Base-by-base conservation (phyloP, 2,797 vertebrate species). In the Somateria mollissima region DNA sequence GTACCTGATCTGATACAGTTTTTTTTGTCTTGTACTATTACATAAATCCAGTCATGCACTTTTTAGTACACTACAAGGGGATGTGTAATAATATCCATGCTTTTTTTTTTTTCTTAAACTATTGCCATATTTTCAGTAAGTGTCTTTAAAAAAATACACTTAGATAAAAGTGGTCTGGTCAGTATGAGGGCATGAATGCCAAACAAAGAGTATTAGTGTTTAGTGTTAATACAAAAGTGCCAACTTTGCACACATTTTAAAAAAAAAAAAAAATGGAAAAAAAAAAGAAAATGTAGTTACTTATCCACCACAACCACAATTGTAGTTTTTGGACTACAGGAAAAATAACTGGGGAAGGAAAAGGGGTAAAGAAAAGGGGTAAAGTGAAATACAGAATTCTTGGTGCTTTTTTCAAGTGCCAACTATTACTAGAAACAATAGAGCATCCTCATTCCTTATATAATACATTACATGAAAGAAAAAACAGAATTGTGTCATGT, bases 21-120 rank as follows among this genome's bases (percentile, higher is more conserved):
- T 97, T 97, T 97, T 98, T 98, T 96, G 96, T 98, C 98, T 98
- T 98, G 98, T 98, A 98, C 98, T 98, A 98, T 98, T 99, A 98
- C 98, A 98, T 98, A 98, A 98, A 98, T 98, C 98, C 98, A 98
- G 98, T 99, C 99, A 98, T 99, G 99, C 99, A 99, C 99, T 99
- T 99, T 99, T 98, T 98, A 97, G 93, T 98, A 98, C 98, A 98
- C 98, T 98, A 98, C 98, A 98, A 98, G 98, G 98, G 98, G 98
- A 98, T 98, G 98, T 99, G 98, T 99, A 99, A 98, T 98, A 98
- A 98, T 99, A 98, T 98, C 97, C 98, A 98, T 97, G 96, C 97
- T 97, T 98, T 97, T 98, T 97, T 94, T 96, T 94, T 96, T 97
- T 96, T 95, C 95, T 97, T 97, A 97, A 97, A 98, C 97, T 97